Evolutionary conservation across 2,888 invertebrate genomes (phyloP).

Genomic region (Agriotes lineatus): DNA sequence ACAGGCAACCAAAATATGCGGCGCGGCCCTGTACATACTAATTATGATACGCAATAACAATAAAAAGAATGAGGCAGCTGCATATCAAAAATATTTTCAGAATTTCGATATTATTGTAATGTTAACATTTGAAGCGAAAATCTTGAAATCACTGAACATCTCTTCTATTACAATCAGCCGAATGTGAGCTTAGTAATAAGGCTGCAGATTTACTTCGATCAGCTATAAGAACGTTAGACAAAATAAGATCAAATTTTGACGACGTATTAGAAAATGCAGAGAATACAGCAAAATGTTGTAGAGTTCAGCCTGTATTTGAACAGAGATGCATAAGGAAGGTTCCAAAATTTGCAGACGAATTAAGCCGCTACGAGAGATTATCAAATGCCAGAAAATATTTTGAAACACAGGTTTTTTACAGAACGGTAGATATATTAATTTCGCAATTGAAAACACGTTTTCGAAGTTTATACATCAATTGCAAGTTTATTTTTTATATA

Average conservation of each 20-base stretch:
- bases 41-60: not conserved
- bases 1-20: too few relatives aligned
- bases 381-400: conserved; percentile 9
- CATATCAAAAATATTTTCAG: not conserved
- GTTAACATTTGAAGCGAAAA: not conserved
- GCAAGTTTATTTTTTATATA: not conserved
- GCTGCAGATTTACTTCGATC: not conserved
- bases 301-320: not conserved
- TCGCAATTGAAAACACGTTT: not conserved
- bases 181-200: not conserved
- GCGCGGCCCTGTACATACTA: too few relatives aligned
- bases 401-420: conserved; percentile 5
- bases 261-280: not conserved
- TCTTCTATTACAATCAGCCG: not conserved
- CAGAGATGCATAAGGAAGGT: not conserved
- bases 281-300: not conserved
- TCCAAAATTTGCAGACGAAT: not conserved
- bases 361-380: not conserved
- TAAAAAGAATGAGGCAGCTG: not conserved
- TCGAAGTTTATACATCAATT: not conserved
- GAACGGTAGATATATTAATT: not conserved
- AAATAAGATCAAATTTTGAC: not conserved
- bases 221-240: not conserved
- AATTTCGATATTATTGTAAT: not conserved
- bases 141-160: not conserved